Conservation (phyloP, 2,888 invertebrate species). For the Cenopis cana region DNA sequence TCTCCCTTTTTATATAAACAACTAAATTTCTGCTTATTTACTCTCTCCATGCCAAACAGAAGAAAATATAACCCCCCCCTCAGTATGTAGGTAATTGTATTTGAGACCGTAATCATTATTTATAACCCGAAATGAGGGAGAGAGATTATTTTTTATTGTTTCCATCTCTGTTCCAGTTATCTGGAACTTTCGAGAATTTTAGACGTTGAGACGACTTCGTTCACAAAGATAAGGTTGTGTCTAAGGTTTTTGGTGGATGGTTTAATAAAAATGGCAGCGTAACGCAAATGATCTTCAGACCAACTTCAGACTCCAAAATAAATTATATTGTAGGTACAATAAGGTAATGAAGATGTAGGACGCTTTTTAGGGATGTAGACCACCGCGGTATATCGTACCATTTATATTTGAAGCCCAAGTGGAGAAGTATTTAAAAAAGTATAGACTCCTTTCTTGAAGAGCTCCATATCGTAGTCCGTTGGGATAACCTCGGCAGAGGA, state of each 20-base stretch:
- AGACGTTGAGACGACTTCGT: conserved; percentile 22
- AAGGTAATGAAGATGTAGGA: no score
- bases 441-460: no score
- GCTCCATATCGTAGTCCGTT: no score
- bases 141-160: conserved; percentile 76
- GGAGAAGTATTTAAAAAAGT: no score
- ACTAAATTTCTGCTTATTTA: conserved; percentile 9
- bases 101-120: conserved; percentile 74
- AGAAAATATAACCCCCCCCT: conserved; percentile 72
- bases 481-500: no score
- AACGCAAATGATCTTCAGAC: background rate
- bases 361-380: no score
- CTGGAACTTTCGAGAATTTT: conserved; percentile 37
- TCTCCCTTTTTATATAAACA: background rate
- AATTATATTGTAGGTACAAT: no score
- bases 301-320: background rate
- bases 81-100: conserved; percentile 72
- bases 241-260: conserved; percentile 1
- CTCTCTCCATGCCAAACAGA: conserved; percentile 8
- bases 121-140: conserved; percentile 60
- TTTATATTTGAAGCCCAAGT: no score
- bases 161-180: conserved; percentile 54
- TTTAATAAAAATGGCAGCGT: background rate
- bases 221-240: conserved; percentile 29
- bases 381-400: no score